Evolutionary conservation across 1,140 invertebrate genomes (phyloP), one percentile per base, ranked within the genome.

Genomic region (Drosophila leontia): DNA sequence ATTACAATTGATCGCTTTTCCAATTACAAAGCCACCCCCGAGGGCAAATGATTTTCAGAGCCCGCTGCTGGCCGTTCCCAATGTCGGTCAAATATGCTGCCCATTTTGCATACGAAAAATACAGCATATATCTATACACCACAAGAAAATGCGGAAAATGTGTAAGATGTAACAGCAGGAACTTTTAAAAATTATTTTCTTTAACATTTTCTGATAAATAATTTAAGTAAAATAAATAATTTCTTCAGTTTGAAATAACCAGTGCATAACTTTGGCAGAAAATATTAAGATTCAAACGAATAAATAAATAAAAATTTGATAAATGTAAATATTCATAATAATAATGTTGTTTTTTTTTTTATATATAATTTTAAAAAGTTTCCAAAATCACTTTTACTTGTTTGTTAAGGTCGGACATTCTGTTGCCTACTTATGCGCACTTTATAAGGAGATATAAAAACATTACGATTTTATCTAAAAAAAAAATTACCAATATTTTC

Each of bases 1-100:
- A 72, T 72, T 72, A 72, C 69, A 72, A 72, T 72, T 72, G 69
- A 72, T 72, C 53, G 69, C 69, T 72, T 72, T 72, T 72, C 69
- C 67, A 72, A 72, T 72, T 72, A 65, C 45, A 75, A 51, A 63
- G 62, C 53, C 42, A 56, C 59, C 68, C 55, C 59, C 42, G 12
- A 48, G 53, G 58, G 59, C 61, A 42, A 50, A 65, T 58, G 56
- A 15, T 72, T 72, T 71, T 72, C 29, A 70, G 39, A 72, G 68
- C 23, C 32, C 67, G 35, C 39, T 39, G 51, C 35, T 34, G 50
- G n/a, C 34, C 56, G 67, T 42, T 72, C 67, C 69, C 56, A 53
- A 67, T 79, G 65, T 70, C 62, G 75, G 64, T 75, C 64, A 70
- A 74, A 81, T 78, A 69, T 81, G 50, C 53, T 67, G 12, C 59